Percentiles rank a stretch among this genome's conserved stretches.
Conservation (phyloP, 2,113 vertebrate genomes). For the Caranx melampygus region DNA sequence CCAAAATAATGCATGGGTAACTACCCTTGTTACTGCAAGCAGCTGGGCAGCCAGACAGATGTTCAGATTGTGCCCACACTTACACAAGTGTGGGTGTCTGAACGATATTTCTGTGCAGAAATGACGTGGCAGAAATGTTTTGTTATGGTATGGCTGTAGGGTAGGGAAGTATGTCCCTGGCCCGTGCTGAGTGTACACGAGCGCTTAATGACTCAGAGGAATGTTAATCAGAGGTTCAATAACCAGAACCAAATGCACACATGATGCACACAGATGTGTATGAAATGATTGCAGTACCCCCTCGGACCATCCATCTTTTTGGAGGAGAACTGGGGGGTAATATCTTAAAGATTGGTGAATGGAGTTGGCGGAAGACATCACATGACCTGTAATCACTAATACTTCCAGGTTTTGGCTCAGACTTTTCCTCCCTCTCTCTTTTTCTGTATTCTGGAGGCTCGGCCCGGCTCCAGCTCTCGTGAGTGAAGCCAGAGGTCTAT, state of each 20-base stretch:
- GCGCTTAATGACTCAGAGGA: conserved; percentile 78
- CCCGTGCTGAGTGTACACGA: conserved; percentile 63
- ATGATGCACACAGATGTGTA: conserved; percentile 78
- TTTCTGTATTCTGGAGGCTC: conserved; percentile 58
- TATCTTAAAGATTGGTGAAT: conserved; percentile 28
- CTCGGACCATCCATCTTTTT: conserved; percentile 42
- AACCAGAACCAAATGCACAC: conserved; percentile 73
- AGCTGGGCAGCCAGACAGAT: conserved; percentile 75
- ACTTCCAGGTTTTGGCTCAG: conserved; percentile 70
- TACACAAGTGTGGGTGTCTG: conserved; percentile 47
- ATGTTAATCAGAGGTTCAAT: conserved; percentile 83
- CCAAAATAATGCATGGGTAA: conserved; percentile 77
- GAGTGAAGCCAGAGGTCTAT: conserved; percentile 74
- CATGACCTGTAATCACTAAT: conserved; percentile 75
- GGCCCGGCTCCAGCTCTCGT: conserved; percentile 59
- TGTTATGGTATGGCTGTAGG: conserved; percentile 71
- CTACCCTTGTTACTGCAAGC: conserved; percentile 73
- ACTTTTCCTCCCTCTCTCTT: conserved; percentile 34
- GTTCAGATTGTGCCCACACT: conserved; percentile 63
- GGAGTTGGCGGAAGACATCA: conserved; percentile 53
- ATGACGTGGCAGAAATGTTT: conserved; percentile 70
- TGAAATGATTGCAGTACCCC: conserved; percentile 67
- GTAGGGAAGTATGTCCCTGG: conserved; percentile 66
- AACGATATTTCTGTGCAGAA: conserved; percentile 26
- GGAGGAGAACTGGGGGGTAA: conserved; percentile 25